Evolutionary conservation across 37 sponge, comb jelly and placozoan species (phyloP).

Genomic region (Oopsacas minuta): DNA sequence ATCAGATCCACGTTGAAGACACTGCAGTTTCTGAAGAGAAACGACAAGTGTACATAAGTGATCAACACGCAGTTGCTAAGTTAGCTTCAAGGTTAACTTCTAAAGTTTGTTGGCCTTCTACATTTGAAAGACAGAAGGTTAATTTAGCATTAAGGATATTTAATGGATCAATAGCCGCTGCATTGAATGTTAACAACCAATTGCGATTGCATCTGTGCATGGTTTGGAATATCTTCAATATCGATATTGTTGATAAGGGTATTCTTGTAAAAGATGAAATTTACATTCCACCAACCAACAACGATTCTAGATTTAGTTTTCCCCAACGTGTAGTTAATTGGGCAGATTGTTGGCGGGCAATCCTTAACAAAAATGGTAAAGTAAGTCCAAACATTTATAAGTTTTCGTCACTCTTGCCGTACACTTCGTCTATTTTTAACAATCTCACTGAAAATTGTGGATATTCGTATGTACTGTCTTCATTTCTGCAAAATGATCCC

Average conservation of each 20-base stretch:
- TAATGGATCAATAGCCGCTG: no score
- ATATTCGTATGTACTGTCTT: background rate
- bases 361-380: background rate
- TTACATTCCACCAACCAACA: background rate
- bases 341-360: background rate
- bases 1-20: no score
- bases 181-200: no score
- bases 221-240: background rate
- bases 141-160: no score
- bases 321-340: background rate
- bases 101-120: no score
- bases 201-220: no score
- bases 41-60: no score
- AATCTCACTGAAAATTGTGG: background rate
- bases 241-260: background rate
- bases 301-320: background rate
- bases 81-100: no score
- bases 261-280: no score
- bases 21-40: no score
- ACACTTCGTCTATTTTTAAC: background rate
- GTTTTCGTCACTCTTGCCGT: background rate
- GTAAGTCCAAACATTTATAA: background rate
- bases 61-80: no score
- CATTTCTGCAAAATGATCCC: background rate
- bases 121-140: no score